A percentile compares a stretch with the other conserved stretches of the same genome.
These are phyloP conservation scores for Atractosteus spatula DNA, from an alignment of 2,113 vertebrate species.

Conservation along the genomic window DNA sequence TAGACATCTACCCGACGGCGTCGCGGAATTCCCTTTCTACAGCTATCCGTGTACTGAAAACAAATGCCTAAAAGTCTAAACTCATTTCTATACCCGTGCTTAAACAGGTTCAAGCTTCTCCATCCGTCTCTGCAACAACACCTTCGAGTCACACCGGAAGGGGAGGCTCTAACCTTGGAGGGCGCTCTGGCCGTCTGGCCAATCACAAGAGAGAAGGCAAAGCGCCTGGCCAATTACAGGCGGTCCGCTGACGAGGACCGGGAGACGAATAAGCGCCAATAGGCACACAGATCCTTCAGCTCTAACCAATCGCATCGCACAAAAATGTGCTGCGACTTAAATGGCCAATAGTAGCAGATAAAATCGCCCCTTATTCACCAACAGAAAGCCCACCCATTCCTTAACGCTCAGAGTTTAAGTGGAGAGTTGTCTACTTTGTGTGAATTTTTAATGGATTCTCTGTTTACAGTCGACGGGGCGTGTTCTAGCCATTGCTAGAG, in stretches of 20 bases:
- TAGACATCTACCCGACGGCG: neutral
- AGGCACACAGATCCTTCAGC: neutral
- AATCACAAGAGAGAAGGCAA: constrained; percentile 1
- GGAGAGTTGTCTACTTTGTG: too few species aligned
- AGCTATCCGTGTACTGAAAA: neutral
- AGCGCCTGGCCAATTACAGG: constrained; percentile 2
- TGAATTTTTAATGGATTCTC: too few species aligned
- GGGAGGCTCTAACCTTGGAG: neutral
- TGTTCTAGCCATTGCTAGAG: too few species aligned
- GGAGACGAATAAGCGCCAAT: constrained; percentile 5
- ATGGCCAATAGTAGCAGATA: neutral
- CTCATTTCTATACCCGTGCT: constrained; percentile 20
- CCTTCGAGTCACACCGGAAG: constrained; percentile 26
- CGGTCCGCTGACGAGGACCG: neutral
- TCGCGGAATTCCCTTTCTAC: neutral
- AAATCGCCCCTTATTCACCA: too few species aligned
- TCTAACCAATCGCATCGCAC: neutral
- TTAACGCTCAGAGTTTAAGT: too few species aligned
- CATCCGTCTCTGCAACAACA: constrained; percentile 27
- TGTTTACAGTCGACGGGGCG: too few species aligned
- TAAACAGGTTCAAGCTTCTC: constrained; percentile 15
- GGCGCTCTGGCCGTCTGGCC: neutral
- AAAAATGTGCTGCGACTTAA: neutral
- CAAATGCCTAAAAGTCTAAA: constrained; percentile 3
- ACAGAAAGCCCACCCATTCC: too few species aligned